phyloP scores from a whole-genome alignment of 2,797 vertebrate genomes.

The Sebastes variabilis region DNA sequence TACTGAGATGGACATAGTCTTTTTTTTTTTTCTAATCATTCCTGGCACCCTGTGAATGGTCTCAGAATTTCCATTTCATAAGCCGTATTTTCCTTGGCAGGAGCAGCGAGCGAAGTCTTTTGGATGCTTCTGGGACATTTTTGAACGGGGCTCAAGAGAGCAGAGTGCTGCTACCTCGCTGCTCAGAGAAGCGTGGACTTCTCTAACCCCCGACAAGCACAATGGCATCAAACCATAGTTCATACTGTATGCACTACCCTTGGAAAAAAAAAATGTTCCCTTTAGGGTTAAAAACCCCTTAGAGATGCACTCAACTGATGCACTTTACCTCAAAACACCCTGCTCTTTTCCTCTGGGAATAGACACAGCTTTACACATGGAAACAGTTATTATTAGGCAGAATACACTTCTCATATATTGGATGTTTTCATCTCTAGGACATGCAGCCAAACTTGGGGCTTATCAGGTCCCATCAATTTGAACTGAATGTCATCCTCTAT shows the following conservation, averaged over 20 bases:
- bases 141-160: slow-evolving; percentile 74
- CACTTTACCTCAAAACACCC: slow-evolving; percentile 68
- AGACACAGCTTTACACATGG: slow-evolving; percentile 49
- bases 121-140: slow-evolving; percentile 79
- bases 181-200: slow-evolving; percentile 46
- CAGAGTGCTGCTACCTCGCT: slow-evolving; percentile 58
- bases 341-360: slow-evolving; percentile 46
- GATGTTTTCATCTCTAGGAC: slow-evolving; percentile 45
- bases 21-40: slow-evolving; percentile 68
- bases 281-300: slow-evolving; percentile 61
- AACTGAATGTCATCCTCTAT: slow-evolving; percentile 25
- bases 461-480: slow-evolving; percentile 39
- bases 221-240: slow-evolving; percentile 51
- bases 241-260: slow-evolving; percentile 6
- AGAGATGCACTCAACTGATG: slow-evolving; percentile 71
- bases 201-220: slow-evolving; percentile 41
- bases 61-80: slow-evolving; percentile 89
- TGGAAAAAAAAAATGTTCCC: slow-evolving; percentile 25
- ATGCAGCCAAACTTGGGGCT: slow-evolving; percentile 22
- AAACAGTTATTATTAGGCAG: slow-evolving; percentile 58
- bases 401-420: slow-evolving; percentile 30
- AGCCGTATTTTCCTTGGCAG: slow-evolving; percentile 83
- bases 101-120: slow-evolving; percentile 75
- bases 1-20: slow-evolving; percentile 66
- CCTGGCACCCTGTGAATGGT: slow-evolving; percentile 78